phyloP scores from a whole-genome alignment of 2,797 vertebrate species.

The Emys orbicularis region DNA sequence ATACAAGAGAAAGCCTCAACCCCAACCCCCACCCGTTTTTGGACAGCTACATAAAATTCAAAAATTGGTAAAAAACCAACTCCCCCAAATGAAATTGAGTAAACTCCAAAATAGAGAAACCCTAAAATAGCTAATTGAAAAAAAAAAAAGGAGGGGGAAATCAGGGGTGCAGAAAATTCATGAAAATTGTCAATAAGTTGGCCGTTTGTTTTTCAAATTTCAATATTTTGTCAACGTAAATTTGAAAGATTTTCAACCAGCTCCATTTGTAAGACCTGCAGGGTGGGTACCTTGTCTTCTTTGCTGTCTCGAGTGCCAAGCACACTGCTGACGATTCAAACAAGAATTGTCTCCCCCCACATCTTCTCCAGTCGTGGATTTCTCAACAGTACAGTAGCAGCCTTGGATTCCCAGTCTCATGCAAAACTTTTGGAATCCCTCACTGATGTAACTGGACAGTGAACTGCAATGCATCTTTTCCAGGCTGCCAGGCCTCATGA shows the following conservation, averaged over 20 bases:
- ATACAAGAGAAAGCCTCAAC: background rate
- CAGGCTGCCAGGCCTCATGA: background rate
- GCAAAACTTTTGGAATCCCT: accelerated
- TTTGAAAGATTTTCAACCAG: accelerated
- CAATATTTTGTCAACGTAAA: background rate
- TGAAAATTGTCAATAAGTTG: accelerated
- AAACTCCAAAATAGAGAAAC: background rate
- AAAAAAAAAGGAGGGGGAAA: background rate
- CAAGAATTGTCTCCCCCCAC: background rate
- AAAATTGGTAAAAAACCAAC: background rate
- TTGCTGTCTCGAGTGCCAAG: background rate
- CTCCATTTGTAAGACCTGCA: background rate
- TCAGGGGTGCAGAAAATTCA: background rate
- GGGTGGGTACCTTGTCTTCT: background rate
- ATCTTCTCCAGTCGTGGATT: background rate
- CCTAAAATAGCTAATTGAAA: background rate
- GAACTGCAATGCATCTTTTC: background rate
- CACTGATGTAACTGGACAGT: no score
- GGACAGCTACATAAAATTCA: background rate
- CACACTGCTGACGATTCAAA: accelerated
- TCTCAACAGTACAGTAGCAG: background rate
- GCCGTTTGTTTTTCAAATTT: background rate
- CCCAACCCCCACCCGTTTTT: background rate
- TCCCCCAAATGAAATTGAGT: no score
- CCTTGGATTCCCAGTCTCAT: background rate